Percentiles rank a stretch among this genome's conserved stretches.
Conservation (phyloP, 2,113 vertebrate genomes). For the Cryptoleucopteryx plumbea region DNA sequence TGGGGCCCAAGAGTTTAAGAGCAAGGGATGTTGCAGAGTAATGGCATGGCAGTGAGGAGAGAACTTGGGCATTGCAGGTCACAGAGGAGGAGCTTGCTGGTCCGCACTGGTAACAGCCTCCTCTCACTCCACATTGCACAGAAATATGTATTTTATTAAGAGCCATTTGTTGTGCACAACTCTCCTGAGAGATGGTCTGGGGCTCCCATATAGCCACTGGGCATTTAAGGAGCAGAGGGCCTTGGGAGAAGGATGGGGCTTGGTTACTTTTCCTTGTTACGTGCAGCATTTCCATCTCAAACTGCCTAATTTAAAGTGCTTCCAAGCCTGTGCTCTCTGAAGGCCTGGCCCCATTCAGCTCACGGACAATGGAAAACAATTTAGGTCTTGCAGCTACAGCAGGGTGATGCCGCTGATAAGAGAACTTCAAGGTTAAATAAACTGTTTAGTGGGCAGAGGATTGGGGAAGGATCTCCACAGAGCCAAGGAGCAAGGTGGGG, state of each 20-base stretch:
- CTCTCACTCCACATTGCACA: neutral
- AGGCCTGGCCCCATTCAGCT: conserved; percentile 40
- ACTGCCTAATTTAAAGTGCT: conserved; percentile 6
- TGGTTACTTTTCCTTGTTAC: conserved; percentile 8
- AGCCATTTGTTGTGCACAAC: neutral
- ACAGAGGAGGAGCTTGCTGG: neutral
- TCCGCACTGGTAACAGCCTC: neutral
- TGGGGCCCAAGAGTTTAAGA: neutral
- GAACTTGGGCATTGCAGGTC: neutral
- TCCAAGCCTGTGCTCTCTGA: conserved; percentile 12
- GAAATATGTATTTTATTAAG: neutral
- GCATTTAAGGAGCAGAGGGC: neutral
- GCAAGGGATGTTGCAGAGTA: neutral
- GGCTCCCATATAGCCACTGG: neutral
- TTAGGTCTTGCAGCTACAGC: conserved; percentile 28
- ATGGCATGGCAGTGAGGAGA: neutral
- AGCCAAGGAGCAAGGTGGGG: neutral
- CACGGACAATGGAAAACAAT: conserved; percentile 53
- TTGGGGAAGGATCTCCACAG: neutral
- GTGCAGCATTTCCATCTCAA: conserved; percentile 17
- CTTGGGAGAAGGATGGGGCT: neutral
- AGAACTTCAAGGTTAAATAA: conserved; percentile 61
- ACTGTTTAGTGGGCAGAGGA: neutral
- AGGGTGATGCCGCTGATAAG: conserved; percentile 51
- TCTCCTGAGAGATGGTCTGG: neutral